Percentiles rank a stretch among this genome's conserved stretches.
Evolutionary conservation across 2,797 vertebrate species (phyloP).

Genomic region (Poecile montanus): DNA sequence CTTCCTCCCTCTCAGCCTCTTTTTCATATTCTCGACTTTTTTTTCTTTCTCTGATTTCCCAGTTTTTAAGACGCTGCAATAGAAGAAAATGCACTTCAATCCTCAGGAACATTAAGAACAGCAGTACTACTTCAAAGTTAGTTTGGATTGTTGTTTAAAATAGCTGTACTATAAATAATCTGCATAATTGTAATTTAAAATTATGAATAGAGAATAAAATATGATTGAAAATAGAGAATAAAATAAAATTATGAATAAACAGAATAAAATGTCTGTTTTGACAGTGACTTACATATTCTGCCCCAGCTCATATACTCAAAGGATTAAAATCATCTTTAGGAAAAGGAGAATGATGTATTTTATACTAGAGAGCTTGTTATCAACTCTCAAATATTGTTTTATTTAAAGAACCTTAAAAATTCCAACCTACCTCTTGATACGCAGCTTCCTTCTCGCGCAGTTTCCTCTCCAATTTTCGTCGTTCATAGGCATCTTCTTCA

Average conservation of each 20-base stretch:
- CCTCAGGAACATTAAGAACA: background rate
- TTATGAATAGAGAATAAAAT: no score
- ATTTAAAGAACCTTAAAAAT: background rate
- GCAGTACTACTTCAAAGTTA: background rate
- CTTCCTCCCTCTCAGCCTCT: constrained; percentile 93
- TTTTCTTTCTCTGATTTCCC: constrained; percentile 97
- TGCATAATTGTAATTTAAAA: background rate
- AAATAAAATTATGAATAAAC: no score
- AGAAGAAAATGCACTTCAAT: background rate
- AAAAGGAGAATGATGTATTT: background rate
- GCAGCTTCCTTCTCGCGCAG: constrained; percentile 97
- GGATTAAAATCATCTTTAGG: background rate
- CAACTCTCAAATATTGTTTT: background rate
- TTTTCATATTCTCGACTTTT: constrained; percentile 95
- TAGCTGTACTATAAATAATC: background rate
- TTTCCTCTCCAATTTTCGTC: constrained; percentile 94
- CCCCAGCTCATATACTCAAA: background rate
- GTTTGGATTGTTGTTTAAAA: background rate
- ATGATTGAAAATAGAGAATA: no score
- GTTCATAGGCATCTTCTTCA: constrained; percentile 95
- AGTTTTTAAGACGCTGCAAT: constrained; percentile 94
- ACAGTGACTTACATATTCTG: background rate
- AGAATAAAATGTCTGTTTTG: background rate
- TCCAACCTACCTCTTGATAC: constrained; percentile 90
- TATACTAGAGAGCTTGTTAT: background rate